Evolutionary conservation across 92 coral and sea anemone genomes (phyloP), one percentile per base, ranked within the genome.

Genomic region (Epizoanthus rinbou): DNA sequence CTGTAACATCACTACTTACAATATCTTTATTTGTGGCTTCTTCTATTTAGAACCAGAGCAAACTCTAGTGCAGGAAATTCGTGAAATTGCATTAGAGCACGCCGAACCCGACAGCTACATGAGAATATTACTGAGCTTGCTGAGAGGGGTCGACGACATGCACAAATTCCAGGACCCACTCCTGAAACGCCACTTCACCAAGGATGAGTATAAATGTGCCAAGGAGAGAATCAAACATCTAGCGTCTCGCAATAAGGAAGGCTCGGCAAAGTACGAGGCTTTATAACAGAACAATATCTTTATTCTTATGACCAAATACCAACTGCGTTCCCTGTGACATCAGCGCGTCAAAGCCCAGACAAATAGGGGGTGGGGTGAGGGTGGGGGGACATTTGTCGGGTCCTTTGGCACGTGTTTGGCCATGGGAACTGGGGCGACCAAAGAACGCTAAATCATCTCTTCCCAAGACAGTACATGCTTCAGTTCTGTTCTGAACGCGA

Each of bases 121-220:
- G 82, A 62, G 82, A 58, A 57, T 78, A 28, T 60, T 78, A 28
- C 21, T 78, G 70, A 14, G 57, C 43, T 69, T 78, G 8, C 35
- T 78, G 39, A 78, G 82, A 37, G 82, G 71, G 21, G 82, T 69
- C 9, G 82, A 78, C 39, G 50, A 57, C 17, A 8, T 78, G 82
- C 71, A 78, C 71, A 78, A 33, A 19, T 78, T 78, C 59, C 39
- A 62, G 17, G 82, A 78, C 37, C 82, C 82, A 0, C 82, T 78
- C n/a, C 58, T 78, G 33, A 60, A 60, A 56, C 82, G 82, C 4
- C 82, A 78, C 23, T 78, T 78, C 33, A 78, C 70, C 9, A 78
- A 78, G 23, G 82, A 78, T 41, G 82, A 78, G 23, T 78, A 78
- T 37, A 78, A 78, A 37, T 78, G 82, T 33, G 82, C 82, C 45